These are phyloP conservation scores for Artibeus jamaicensis DNA, from an alignment of 2,797 vertebrate species.

Conservation along the genomic window DNA sequence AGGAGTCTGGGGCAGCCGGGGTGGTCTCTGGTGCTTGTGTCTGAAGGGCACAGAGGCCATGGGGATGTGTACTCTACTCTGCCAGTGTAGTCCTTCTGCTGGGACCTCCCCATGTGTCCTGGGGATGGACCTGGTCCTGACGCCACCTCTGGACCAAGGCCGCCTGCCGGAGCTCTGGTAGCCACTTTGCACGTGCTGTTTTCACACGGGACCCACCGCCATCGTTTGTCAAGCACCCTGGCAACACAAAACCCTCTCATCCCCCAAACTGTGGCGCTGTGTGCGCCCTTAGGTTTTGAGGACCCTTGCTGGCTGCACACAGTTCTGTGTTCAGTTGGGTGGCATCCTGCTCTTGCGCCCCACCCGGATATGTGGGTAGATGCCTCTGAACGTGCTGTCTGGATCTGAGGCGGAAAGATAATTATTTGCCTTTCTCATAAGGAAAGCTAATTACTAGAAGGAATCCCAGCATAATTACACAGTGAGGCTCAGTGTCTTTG, in stretches of 20 bases:
- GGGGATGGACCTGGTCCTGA: fast-evolving
- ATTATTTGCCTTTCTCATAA: conserved; percentile 72
- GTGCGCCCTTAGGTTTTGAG: background rate
- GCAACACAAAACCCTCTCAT: background rate
- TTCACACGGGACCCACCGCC: background rate
- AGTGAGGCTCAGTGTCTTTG: conserved; percentile 48
- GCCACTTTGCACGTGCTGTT: background rate
- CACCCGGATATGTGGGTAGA: background rate
- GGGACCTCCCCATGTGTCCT: background rate
- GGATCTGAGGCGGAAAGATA: conserved; percentile 63
- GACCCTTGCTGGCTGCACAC: background rate
- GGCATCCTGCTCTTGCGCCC: background rate
- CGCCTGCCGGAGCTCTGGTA: background rate
- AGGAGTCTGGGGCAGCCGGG: background rate
- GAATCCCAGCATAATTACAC: conserved; percentile 66
- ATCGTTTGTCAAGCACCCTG: background rate
- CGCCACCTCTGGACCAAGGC: background rate
- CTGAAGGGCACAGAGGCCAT: fast-evolving
- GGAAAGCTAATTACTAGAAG: conserved; percentile 72
- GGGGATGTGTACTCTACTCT: too few species aligned
- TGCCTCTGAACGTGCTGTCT: conserved; percentile 38
- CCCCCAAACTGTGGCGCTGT: background rate
- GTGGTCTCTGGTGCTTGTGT: background rate
- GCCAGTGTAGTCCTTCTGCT: too few species aligned
- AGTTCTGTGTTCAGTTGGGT: background rate